Conservation (phyloP, 2,888 invertebrate genomes). For the Melangyna quadrimaculata region DNA sequence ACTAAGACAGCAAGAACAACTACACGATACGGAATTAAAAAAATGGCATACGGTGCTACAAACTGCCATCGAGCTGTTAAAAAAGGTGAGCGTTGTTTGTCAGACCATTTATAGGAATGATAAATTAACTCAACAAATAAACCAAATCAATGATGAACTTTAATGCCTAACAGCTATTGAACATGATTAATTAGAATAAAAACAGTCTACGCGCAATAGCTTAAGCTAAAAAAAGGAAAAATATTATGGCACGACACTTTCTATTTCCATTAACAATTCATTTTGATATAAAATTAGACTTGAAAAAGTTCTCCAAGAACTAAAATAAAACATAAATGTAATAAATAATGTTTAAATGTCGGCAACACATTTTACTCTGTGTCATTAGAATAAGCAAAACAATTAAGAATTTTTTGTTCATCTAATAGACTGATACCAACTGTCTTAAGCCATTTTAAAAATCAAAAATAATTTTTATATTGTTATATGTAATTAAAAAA, state of each 20-base stretch:
- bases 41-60: constrained; percentile 91
- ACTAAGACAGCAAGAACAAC: constrained; percentile 89
- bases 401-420: not conserved
- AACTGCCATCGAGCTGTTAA: constrained; percentile 86
- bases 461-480: not conserved
- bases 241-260: constrained; percentile 22
- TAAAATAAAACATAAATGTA: not conserved
- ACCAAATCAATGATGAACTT: constrained; percentile 75
- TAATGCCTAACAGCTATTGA: constrained; percentile 58
- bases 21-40: constrained; percentile 90
- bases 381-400: constrained; percentile 28
- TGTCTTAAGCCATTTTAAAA: constrained; percentile 2
- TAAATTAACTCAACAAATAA: constrained; percentile 77
- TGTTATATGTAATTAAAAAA: not conserved
- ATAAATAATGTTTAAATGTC: constrained; percentile 44
- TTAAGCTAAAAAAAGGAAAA: constrained; percentile 24
- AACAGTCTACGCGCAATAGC: constrained; percentile 54
- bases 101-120: constrained; percentile 79
- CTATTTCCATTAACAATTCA: constrained; percentile 37
- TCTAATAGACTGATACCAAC: constrained; percentile 26
- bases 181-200: not conserved
- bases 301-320: constrained; percentile 12
- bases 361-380: not conserved
- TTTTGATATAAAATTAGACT: not conserved
- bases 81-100: constrained; percentile 85